These are phyloP conservation scores for Hemicrepidius hirtus DNA, from an alignment of 2,888 invertebrate genomes.

Conservation along the genomic window DNA sequence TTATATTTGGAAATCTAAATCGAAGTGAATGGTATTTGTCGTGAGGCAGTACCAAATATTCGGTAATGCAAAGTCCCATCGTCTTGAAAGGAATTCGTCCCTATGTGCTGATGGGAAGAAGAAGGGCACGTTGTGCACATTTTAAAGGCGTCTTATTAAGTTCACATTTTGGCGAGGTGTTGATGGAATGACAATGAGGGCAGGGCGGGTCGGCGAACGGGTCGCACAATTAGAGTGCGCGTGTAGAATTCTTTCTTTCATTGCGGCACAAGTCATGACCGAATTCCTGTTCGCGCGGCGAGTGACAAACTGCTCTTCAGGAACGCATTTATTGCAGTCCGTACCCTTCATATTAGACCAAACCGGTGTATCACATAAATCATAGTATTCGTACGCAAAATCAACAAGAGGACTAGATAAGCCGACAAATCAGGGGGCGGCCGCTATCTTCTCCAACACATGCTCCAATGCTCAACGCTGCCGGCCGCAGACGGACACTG, in stretches of 20 bases:
- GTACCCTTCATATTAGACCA: conserved; percentile 57
- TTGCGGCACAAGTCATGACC: conserved; percentile 60
- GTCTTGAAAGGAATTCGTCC: conserved; percentile 32
- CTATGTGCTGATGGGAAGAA: conserved; percentile 18
- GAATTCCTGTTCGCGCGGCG: conserved; percentile 61
- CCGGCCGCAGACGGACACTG: conserved; percentile 67
- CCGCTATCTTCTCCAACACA: conserved; percentile 67
- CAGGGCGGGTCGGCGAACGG: conserved; percentile 58
- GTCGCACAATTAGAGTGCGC: conserved; percentile 62
- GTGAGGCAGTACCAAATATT: conserved; percentile 8
- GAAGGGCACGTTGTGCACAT: conserved; percentile 45
- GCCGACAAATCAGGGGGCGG: conserved; percentile 68
- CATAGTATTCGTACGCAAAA: conserved; percentile 64
- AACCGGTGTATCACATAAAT: conserved; percentile 58
- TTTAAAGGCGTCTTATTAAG: conserved; percentile 60
- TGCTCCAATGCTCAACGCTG: conserved; percentile 60
- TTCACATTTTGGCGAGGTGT: conserved; percentile 62
- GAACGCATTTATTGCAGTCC: conserved; percentile 62
- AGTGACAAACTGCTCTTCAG: conserved; percentile 61
- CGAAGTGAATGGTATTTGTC: conserved; percentile 8
- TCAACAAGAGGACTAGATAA: conserved; percentile 68
- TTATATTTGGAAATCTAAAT: background rate
- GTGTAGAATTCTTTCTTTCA: conserved; percentile 65
- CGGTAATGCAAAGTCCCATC: background rate
- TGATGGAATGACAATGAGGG: conserved; percentile 62